Conservation (phyloP, 2,888 invertebrate genomes). For the Protodeltote pygarga region DNA sequence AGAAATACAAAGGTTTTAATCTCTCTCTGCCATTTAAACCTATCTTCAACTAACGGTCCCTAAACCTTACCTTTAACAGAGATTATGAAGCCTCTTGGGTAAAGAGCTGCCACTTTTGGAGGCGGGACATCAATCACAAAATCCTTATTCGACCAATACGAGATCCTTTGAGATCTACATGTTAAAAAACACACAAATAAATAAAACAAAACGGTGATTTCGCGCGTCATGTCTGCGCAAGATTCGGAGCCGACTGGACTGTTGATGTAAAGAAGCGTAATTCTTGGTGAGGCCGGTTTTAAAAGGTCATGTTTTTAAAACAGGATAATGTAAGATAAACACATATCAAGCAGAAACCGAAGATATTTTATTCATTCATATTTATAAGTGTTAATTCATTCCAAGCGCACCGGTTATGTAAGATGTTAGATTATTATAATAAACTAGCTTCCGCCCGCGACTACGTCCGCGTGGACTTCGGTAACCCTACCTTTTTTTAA, state of each 20-base stretch:
- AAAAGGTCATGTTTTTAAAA: background rate
- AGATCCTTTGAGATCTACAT: slow-evolving; percentile 7
- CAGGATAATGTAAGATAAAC: slow-evolving; percentile 5
- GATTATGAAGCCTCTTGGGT: slow-evolving; percentile 68
- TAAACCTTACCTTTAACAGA: slow-evolving; percentile 88
- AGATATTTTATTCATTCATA: background rate
- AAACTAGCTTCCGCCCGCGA: no score
- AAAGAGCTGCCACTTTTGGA: slow-evolving; percentile 14
- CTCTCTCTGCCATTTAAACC: background rate
- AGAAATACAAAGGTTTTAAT: no score
- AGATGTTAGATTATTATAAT: no score
- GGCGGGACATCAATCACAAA: background rate
- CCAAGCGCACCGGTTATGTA: no score
- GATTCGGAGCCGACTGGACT: background rate
- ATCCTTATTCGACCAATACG: no score
- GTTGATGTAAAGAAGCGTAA: background rate
- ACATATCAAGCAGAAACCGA: background rate
- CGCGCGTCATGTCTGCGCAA: slow-evolving; percentile 3
- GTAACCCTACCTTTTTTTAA: no score
- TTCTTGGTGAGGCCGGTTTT: background rate
- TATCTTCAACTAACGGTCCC: background rate
- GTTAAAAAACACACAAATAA: slow-evolving; percentile 4
- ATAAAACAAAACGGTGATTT: slow-evolving; percentile 51
- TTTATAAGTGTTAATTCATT: background rate
- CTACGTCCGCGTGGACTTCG: no score